phyloP scores from a whole-genome alignment of 1,140 invertebrate species.

The Conus ventricosus region DNA sequence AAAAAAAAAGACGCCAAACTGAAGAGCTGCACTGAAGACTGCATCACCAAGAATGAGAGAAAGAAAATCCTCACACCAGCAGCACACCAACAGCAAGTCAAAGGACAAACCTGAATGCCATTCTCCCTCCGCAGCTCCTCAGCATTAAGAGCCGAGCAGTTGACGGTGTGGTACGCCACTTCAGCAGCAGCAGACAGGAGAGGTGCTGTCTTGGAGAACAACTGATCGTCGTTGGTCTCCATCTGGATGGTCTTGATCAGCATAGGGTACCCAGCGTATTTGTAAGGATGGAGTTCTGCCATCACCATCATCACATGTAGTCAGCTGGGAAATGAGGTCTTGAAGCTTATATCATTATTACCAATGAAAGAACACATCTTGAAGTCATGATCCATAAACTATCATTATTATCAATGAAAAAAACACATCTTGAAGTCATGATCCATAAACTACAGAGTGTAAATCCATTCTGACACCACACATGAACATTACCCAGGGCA shows the following conservation, averaged over 20 bases:
- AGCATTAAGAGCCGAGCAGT: conserved; percentile 97
- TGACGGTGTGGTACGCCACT: conserved; percentile 96
- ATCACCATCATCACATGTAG: conserved; percentile 33
- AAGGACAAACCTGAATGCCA: conserved; percentile 84
- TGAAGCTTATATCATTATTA: too few species aligned
- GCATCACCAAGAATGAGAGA: too few species aligned
- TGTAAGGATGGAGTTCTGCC: conserved; percentile 93
- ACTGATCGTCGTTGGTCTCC: conserved; percentile 93
- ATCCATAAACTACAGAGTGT: too few species aligned
- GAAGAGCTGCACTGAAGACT: too few species aligned
- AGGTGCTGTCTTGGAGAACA: conserved; percentile 91
- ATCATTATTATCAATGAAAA: too few species aligned
- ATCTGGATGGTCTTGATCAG: conserved; percentile 96
- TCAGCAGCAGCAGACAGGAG: conserved; percentile 93
- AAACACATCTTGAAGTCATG: too few species aligned
- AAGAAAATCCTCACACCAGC: too few species aligned
- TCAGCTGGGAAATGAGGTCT: conserved; percentile 23
- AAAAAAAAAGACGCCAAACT: too few species aligned
- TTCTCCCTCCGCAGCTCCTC: conserved; percentile 96
- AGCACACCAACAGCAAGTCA: neutral
- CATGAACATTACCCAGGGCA: too few species aligned
- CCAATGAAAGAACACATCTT: too few species aligned
- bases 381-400: too few species aligned
- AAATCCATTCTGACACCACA: too few species aligned
- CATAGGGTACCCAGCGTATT: conserved; percentile 99